Conservation (phyloP, 1,140 invertebrate species). For the Drosophila triauraria region DNA sequence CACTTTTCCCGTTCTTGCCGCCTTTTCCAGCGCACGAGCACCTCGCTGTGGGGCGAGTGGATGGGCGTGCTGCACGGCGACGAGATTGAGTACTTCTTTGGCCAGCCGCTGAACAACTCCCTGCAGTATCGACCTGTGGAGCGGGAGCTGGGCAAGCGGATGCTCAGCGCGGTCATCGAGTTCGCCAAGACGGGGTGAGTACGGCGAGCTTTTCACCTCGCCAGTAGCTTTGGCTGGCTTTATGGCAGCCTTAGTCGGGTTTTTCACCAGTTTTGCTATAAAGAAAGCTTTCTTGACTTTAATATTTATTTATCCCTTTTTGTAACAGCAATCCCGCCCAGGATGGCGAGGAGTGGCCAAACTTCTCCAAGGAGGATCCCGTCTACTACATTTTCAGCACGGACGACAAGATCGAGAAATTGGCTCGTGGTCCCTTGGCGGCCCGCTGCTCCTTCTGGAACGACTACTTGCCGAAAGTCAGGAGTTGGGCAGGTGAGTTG, state of each 20-base stretch:
- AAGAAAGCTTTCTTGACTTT: slow-evolving; percentile 15
- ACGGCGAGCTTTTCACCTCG: slow-evolving; percentile 26
- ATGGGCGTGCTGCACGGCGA: slow-evolving; percentile 99
- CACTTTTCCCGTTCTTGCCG: slow-evolving; percentile 3
- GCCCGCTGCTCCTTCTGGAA: slow-evolving; percentile 98
- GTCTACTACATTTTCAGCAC: slow-evolving; percentile 96
- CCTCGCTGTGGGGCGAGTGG: slow-evolving; percentile 97
- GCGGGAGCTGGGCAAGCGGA: slow-evolving; percentile 92
- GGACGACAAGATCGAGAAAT: slow-evolving; percentile 86
- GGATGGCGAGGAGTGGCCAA: slow-evolving; percentile 94
- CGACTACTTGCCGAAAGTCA: slow-evolving; percentile 94
- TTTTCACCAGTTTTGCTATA: slow-evolving; percentile 11
- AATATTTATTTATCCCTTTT: slow-evolving; percentile 55
- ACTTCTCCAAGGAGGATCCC: slow-evolving; percentile 93
- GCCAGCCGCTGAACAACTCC: slow-evolving; percentile 94
- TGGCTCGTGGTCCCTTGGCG: slow-evolving; percentile 92
- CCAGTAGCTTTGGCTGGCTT: slow-evolving; percentile 13
- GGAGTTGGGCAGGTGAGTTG: slow-evolving; percentile 89
- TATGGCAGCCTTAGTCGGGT: slow-evolving; percentile 21
- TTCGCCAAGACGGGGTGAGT: slow-evolving; percentile 95
- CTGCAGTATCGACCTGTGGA: slow-evolving; percentile 93
- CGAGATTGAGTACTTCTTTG: slow-evolving; percentile 98
- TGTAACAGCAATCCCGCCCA: slow-evolving; percentile 90
- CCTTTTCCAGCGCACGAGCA: slow-evolving; percentile 92
- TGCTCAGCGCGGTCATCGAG: slow-evolving; percentile 94